Evolutionary conservation across 64 coral and sea anemone genomes (phyloP).

Genomic region (Dendrophyllia cribrosa): DNA sequence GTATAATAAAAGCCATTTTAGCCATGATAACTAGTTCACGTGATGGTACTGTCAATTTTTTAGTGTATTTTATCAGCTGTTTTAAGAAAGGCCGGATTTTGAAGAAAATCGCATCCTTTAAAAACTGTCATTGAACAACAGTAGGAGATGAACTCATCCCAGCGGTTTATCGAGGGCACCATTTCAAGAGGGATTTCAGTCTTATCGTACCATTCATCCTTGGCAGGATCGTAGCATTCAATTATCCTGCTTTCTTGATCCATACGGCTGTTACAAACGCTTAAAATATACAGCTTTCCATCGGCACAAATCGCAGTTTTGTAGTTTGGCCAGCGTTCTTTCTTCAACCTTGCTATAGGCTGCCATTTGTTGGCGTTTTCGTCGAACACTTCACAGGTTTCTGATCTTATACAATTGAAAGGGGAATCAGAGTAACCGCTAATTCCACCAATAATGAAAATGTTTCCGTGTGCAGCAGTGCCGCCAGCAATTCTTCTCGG

Average conservation of each 20-base stretch:
- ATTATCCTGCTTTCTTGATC: not conserved
- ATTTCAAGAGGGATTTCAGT: not conserved
- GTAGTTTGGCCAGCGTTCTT: not conserved
- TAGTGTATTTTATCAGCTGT: no score
- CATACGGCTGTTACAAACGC: not conserved
- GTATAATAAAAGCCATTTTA: no score
- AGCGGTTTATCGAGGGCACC: not conserved
- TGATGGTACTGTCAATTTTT: no score
- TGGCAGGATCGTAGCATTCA: slow-evolving; percentile 5
- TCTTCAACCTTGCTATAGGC: not conserved
- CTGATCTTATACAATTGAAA: not conserved
- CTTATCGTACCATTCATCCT: not conserved
- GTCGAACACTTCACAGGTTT: not conserved
- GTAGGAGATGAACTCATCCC: no score
- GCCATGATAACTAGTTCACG: no score
- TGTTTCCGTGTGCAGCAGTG: not conserved
- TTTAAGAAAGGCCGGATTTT: no score
- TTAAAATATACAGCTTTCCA: not conserved
- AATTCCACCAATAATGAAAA: slow-evolving; percentile 6
- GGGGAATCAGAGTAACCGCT: not conserved
- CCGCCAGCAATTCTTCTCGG: not conserved
- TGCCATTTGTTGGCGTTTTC: not conserved
- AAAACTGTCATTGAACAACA: no score
- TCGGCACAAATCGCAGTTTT: not conserved
- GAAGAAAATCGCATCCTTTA: no score